phyloP scores from a whole-genome alignment of 2,888 invertebrate genomes.

The Aleiodes leptofemur region DNA sequence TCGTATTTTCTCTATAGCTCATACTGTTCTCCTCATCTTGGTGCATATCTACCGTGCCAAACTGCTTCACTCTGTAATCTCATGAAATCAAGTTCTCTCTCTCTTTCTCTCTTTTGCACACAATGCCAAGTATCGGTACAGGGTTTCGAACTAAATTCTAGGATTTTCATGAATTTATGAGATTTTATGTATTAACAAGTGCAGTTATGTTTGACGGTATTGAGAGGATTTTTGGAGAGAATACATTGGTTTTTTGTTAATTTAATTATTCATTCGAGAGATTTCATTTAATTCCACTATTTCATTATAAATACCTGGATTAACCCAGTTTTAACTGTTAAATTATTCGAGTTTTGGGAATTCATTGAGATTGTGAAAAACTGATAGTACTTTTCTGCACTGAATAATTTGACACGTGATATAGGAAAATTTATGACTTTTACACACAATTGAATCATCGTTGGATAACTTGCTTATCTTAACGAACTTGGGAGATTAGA shows the following conservation, averaged over 20 bases:
- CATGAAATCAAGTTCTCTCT: conserved; percentile 39
- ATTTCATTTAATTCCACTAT: not conserved
- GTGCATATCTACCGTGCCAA: conserved; percentile 37
- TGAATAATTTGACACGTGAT: conserved; percentile 26
- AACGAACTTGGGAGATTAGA: conserved; percentile 23
- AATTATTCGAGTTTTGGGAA: no score
- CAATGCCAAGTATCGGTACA: conserved; percentile 2
- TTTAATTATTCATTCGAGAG: not conserved
- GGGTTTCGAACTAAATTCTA: not conserved
- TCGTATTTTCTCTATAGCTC: not conserved
- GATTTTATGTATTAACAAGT: conserved; percentile 13
- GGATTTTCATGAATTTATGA: conserved; percentile 14
- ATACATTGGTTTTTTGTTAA: not conserved
- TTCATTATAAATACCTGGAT: no score
- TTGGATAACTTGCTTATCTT: conserved; percentile 1
- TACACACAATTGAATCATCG: conserved; percentile 6
- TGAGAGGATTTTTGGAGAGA: not conserved
- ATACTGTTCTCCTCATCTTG: not conserved
- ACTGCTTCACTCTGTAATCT: conserved; percentile 16
- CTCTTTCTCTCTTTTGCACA: not conserved
- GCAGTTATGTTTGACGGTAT: not conserved
- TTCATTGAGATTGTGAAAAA: not conserved
- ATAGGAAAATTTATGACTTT: not conserved
- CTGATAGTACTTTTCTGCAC: not conserved
- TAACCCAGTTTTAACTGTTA: no score